phyloP scores from a whole-genome alignment of 2,888 invertebrate species.

The Drosophila borealis region DNA sequence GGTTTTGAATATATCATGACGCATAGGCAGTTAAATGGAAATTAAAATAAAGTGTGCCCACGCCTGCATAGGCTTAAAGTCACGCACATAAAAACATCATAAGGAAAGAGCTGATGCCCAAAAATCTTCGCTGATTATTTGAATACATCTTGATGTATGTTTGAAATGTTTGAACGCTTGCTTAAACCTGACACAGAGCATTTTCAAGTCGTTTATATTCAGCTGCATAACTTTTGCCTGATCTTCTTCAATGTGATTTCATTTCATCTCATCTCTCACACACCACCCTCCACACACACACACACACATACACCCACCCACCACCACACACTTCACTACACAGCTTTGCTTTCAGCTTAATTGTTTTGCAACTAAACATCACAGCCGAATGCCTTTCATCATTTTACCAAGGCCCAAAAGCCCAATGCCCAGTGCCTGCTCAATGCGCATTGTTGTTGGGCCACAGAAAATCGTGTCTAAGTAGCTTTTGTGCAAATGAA shows the following conservation, averaged over 20 bases:
- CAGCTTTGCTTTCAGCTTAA: slow-evolving; percentile 79
- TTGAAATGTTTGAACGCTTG: neutral
- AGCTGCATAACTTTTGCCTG: slow-evolving; percentile 10
- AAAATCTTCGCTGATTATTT: neutral
- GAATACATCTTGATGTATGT: neutral
- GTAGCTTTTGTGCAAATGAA: slow-evolving; percentile 76
- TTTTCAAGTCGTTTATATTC: slow-evolving; percentile 19
- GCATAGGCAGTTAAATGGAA: neutral
- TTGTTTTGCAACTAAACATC: slow-evolving; percentile 78
- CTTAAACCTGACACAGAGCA: slow-evolving; percentile 16
- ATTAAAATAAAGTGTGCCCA: neutral
- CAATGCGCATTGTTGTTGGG: slow-evolving; percentile 18
- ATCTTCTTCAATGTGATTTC: slow-evolving; percentile 44
- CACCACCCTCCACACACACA: slow-evolving; percentile 22
- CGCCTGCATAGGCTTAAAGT: too few relatives aligned
- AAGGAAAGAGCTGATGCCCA: too few relatives aligned
- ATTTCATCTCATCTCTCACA: slow-evolving; percentile 54
- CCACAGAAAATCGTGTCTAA: slow-evolving; percentile 67
- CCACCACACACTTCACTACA: slow-evolving; percentile 56
- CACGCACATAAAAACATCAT: too few relatives aligned
- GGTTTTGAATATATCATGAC: neutral
- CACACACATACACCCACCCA: slow-evolving; percentile 25
- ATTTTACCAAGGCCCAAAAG: slow-evolving; percentile 39
- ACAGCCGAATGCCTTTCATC: slow-evolving; percentile 73
- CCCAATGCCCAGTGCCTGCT: slow-evolving; percentile 23